These are phyloP conservation scores for Hypotaenidia philippensis DNA, from an alignment of 2,797 vertebrate genomes.

Conservation along the genomic window DNA sequence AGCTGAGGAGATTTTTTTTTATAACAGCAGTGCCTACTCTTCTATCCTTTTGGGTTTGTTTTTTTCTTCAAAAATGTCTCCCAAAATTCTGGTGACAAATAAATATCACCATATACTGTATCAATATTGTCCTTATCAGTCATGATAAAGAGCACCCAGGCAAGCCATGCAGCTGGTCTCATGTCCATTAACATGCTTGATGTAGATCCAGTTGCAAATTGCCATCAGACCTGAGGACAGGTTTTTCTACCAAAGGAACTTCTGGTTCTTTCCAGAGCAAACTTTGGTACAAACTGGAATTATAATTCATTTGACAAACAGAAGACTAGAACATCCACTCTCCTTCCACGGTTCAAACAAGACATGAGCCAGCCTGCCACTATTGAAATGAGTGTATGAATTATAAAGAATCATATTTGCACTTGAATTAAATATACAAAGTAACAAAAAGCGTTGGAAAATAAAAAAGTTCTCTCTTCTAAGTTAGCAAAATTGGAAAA, in stretches of 20 bases:
- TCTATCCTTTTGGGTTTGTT: not conserved
- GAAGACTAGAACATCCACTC: not conserved
- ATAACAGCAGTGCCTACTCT: not conserved
- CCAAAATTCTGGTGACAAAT: not conserved
- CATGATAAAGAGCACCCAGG: not conserved
- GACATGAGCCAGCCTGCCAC: not conserved
- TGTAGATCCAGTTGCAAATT: not conserved
- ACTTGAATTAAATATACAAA: not conserved
- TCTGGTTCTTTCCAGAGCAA: not conserved
- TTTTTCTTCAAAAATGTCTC: not conserved
- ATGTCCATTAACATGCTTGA: fast-evolving
- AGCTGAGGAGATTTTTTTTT: not conserved
- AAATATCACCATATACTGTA: not conserved
- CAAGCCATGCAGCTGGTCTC: not conserved
- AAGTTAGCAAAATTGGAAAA: not conserved
- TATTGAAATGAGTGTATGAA: not conserved
- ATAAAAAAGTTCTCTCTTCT: not conserved
- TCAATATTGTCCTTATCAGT: not conserved
- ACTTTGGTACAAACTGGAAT: not conserved
- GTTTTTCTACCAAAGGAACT: not conserved
- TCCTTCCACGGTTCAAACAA: not conserved
- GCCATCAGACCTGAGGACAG: not conserved
- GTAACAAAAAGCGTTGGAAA: not conserved
- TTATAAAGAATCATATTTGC: not conserved
- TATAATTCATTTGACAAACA: not conserved